Evolutionary conservation across 1,140 invertebrate species (phyloP).

Genomic region (Adoxophyes honmai): DNA sequence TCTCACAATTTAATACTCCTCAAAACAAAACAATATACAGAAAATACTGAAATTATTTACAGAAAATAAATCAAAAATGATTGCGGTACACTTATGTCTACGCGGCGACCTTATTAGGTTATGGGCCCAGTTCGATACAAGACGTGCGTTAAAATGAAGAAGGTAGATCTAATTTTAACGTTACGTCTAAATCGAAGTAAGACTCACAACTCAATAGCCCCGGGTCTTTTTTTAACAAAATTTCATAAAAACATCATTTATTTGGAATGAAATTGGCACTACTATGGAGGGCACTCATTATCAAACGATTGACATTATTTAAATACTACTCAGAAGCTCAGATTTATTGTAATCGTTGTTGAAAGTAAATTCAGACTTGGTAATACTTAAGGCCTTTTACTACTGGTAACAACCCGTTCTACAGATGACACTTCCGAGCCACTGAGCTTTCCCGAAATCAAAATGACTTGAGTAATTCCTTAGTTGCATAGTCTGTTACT

Average conservation of each 20-base stretch:
- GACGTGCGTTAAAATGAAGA: too few species aligned
- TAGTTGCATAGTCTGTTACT: too few species aligned
- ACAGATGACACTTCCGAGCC: too few species aligned
- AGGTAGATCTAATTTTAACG: too few species aligned
- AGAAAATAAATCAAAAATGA: slow-evolving; percentile 32
- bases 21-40: slow-evolving; percentile 43
- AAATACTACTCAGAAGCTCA: slow-evolving; percentile 44
- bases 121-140: neutral
- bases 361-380: slow-evolving; percentile 15
- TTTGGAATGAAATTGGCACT: slow-evolving; percentile 62
- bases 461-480: too few species aligned
- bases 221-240: slow-evolving; percentile 27
- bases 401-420: slow-evolving; percentile 7
- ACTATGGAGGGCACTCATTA: slow-evolving; percentile 58
- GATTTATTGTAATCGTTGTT: slow-evolving; percentile 27
- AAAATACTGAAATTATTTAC: slow-evolving; percentile 45
- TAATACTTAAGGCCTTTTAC: slow-evolving; percentile 24
- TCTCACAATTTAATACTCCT: slow-evolving; percentile 57
- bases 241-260: slow-evolving; percentile 28
- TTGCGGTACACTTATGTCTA: slow-evolving; percentile 34
- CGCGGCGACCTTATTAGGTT: slow-evolving; percentile 21
- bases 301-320: slow-evolving; percentile 24
- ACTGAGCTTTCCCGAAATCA: too few species aligned
- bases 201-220: slow-evolving; percentile 23
- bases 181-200: too few species aligned